phyloP scores from a whole-genome alignment of 2,113 vertebrate genomes.

The Pterocles gutturalis region DNA sequence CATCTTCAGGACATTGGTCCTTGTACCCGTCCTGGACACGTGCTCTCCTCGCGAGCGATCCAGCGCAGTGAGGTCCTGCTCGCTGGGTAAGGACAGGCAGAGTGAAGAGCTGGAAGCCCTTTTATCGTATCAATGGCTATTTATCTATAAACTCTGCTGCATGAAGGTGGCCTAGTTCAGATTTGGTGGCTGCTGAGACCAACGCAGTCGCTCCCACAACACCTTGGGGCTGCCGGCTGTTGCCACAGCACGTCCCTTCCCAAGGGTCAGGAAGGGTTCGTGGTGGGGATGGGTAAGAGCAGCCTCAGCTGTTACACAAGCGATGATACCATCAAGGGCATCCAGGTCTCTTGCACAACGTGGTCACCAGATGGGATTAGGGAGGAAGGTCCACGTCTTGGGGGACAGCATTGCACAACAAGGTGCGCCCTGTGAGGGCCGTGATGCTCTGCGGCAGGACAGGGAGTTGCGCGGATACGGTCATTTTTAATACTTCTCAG shows the following conservation, averaged over 20 bases:
- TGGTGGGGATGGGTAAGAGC: not conserved
- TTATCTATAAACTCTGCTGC: not conserved
- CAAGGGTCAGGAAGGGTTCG: not conserved
- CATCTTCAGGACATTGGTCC: not conserved
- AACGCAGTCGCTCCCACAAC: not conserved
- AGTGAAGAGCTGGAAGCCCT: not conserved
- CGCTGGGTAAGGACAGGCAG: not conserved
- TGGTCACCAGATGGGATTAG: not conserved
- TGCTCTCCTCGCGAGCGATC: fast-evolving
- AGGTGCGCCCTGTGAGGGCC: not conserved
- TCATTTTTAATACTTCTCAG: not conserved
- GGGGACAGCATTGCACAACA: not conserved
- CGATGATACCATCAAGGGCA: not conserved
- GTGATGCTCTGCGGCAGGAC: not conserved
- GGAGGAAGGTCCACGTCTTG: fast-evolving
- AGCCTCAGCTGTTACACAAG: not conserved
- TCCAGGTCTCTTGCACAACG: not conserved
- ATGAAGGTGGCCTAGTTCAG: not conserved
- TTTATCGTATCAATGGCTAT: not conserved
- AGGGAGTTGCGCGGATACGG: not conserved
- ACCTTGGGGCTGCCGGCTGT: not conserved
- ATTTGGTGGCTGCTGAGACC: not conserved
- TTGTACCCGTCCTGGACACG: not conserved
- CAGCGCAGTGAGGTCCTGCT: not conserved
- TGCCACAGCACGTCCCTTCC: not conserved